phyloP scores from a whole-genome alignment of 1,140 invertebrate species.

The Solen grandis region DNA sequence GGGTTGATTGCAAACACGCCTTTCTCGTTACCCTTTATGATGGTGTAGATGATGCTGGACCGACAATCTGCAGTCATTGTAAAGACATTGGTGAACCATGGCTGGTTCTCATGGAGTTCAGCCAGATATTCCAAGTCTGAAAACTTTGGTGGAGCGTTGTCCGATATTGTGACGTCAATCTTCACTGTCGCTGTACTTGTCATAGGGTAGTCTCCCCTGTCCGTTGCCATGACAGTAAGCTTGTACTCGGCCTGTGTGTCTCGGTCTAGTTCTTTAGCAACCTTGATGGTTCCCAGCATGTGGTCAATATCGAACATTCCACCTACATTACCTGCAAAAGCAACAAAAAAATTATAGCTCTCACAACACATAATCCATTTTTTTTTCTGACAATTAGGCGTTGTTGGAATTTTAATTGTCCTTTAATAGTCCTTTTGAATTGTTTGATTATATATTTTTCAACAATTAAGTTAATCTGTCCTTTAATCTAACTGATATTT shows the following conservation, averaged over 20 bases:
- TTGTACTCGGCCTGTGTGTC: constrained; percentile 92
- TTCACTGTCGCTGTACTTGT: constrained; percentile 91
- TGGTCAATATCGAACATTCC: constrained; percentile 91
- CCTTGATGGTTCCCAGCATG: constrained; percentile 88
- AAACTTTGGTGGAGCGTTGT: constrained; percentile 91
- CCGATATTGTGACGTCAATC: constrained; percentile 92
- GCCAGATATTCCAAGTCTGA: constrained; percentile 85
- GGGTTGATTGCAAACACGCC: constrained; percentile 80
- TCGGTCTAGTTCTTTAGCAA: constrained; percentile 89
- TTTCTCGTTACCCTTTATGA: constrained; percentile 77
- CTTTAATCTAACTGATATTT: too few relatives aligned
- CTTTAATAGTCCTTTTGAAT: too few relatives aligned
- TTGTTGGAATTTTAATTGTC: too few relatives aligned
- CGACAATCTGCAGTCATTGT: constrained; percentile 86
- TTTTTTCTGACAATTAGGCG: too few relatives aligned
- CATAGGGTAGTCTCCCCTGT: constrained; percentile 89
- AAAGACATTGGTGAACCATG: constrained; percentile 88
- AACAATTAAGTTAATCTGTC: too few relatives aligned
- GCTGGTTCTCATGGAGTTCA: constrained; percentile 93
- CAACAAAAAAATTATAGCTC: constrained; percentile 25
- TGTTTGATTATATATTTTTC: too few relatives aligned
- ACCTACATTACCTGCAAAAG: constrained; percentile 88
- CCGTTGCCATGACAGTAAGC: constrained; percentile 90
- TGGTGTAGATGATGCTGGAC: constrained; percentile 78
- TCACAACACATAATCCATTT: too few relatives aligned